phyloP scores from a whole-genome alignment of 2,797 vertebrate species.

The Neosilurus mollespiculum region DNA sequence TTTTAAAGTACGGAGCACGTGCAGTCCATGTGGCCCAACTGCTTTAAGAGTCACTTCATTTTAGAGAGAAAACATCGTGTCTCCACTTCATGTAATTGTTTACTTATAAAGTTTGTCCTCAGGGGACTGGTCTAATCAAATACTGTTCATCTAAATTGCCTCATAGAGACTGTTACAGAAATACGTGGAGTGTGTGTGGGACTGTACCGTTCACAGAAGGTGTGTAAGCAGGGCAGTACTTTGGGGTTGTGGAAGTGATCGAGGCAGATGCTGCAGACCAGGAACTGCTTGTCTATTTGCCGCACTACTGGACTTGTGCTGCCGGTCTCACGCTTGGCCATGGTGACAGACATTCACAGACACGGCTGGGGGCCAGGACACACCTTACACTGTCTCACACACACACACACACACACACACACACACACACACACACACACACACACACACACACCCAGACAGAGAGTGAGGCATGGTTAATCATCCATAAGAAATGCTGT shows the following conservation, averaged over 20 bases:
- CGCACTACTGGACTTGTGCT: constrained; percentile 89
- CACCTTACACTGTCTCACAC: constrained; percentile 42
- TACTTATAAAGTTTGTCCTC: background rate
- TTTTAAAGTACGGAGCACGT: too few species aligned
- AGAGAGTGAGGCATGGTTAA: constrained; percentile 1
- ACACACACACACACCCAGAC: background rate
- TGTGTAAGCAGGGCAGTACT: constrained; percentile 92
- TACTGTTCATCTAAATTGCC: background rate
- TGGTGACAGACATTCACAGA: constrained; percentile 73
- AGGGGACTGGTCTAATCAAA: background rate
- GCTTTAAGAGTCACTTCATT: background rate
- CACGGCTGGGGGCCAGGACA: constrained; percentile 47
- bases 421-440: background rate
- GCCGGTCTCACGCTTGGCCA: constrained; percentile 84
- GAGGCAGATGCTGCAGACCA: constrained; percentile 95
- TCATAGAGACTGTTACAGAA: background rate
- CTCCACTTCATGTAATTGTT: background rate
- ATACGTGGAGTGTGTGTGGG: background rate
- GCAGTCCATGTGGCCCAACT: too few species aligned
- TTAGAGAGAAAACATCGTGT: background rate
- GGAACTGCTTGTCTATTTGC: constrained; percentile 96
- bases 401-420: constrained; percentile 1
- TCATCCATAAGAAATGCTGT: background rate
- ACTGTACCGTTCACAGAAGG: constrained; percentile 91
- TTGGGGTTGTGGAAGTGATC: constrained; percentile 91